These are phyloP conservation scores for Apogon hyalosoma DNA, from an alignment of 2,797 vertebrate genomes.

Conservation along the genomic window DNA sequence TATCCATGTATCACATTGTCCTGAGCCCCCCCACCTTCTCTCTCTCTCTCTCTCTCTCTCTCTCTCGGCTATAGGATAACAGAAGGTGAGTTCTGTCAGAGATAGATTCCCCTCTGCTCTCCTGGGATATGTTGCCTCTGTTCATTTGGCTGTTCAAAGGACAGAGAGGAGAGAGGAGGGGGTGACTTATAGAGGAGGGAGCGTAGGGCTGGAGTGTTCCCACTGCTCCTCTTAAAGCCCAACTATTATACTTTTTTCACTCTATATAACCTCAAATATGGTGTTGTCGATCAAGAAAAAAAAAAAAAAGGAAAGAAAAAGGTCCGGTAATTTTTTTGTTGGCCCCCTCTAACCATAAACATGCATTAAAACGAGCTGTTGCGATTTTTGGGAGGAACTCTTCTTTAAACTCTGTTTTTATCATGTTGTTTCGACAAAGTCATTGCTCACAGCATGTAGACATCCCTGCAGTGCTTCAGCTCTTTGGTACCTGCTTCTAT, in stretches of 20 bases:
- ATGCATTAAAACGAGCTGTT: no score
- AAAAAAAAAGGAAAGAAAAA: no score
- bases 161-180: conserved; percentile 29
- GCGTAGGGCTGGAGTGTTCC: conserved; percentile 12
- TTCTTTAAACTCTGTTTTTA: conserved; percentile 8
- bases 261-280: no score
- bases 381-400: conserved; percentile 3
- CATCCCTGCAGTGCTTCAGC: background rate
- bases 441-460: conserved; percentile 1
- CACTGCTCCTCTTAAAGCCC: conserved; percentile 30
- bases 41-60: background rate
- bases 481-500: background rate
- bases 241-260: no score
- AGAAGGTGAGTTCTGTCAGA: conserved; percentile 66
- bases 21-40: background rate
- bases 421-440: background rate
- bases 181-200: conserved; percentile 1
- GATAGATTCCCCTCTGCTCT: conserved; percentile 59
- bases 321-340: no score
- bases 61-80: conserved; percentile 50
- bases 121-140: conserved; percentile 44
- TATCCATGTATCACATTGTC: background rate
- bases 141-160: conserved; percentile 60
- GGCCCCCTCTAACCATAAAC: no score
- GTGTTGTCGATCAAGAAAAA: no score